These are phyloP conservation scores for Oreochromis mossambicus DNA, from an alignment of 2,797 vertebrate species.

Conservation along the genomic window DNA sequence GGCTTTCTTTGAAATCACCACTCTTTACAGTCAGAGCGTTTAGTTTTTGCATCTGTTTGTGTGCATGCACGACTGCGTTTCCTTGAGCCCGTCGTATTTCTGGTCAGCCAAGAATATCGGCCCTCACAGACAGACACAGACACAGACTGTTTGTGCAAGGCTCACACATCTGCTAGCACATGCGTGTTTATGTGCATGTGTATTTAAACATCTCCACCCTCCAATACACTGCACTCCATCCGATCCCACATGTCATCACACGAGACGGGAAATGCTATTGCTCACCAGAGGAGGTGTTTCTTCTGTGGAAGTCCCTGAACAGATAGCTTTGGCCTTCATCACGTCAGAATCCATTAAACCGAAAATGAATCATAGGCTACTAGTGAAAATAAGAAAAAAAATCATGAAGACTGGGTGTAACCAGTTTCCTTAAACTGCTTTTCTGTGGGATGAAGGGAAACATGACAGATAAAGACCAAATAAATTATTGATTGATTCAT, in stretches of 20 bases:
- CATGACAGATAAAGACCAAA: background rate
- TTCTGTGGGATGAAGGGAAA: background rate
- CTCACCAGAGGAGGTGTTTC: conserved; percentile 48
- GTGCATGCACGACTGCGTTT: background rate
- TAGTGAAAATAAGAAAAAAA: background rate
- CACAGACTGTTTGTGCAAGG: conserved; percentile 15
- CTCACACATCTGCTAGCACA: conserved; percentile 32
- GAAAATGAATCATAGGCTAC: conserved; percentile 27
- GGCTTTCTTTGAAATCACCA: conserved; percentile 30
- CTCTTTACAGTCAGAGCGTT: conserved; percentile 23
- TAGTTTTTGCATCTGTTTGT: conserved; percentile 8
- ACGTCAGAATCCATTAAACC: conserved; percentile 31
- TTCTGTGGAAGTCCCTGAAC: conserved; percentile 53
- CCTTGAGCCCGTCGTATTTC: background rate
- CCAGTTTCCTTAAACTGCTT: background rate
- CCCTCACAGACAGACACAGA: conserved; percentile 32
- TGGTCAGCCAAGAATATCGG: conserved; percentile 27
- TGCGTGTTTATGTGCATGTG: conserved; percentile 1
- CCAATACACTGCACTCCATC: conserved; percentile 18
- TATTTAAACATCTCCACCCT: conserved; percentile 44
- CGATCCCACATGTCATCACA: conserved; percentile 65
- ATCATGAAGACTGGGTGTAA: background rate
- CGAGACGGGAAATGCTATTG: conserved; percentile 62
- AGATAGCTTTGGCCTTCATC: conserved; percentile 1
- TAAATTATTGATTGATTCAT: background rate